phyloP scores from a whole-genome alignment of 2,888 invertebrate genomes.

The Macaria liturata region DNA sequence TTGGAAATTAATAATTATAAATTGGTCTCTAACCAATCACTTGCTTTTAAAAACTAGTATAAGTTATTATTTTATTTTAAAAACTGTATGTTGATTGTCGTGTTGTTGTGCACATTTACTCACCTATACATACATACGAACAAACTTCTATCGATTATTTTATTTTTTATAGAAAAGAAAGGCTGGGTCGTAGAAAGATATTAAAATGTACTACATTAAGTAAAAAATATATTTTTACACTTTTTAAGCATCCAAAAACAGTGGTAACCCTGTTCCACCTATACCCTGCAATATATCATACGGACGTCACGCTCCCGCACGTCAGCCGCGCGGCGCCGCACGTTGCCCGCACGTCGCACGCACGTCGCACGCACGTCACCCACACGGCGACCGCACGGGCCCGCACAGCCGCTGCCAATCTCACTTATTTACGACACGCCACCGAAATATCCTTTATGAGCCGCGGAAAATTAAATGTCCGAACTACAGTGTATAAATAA shows the following conservation, averaged over 20 bases:
- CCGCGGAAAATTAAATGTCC: constrained; percentile 33
- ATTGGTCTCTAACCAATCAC: no score
- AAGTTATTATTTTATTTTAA: no score
- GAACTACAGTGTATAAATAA: constrained; percentile 26
- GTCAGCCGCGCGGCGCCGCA: constrained; percentile 11
- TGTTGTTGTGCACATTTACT: no score
- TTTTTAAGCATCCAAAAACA: neutral
- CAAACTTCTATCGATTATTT: no score
- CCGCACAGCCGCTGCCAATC: constrained; percentile 26
- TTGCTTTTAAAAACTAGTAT: no score
- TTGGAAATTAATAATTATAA: no score
- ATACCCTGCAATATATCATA: constrained; percentile 24
- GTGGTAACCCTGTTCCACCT: constrained; percentile 22
- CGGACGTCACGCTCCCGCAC: constrained; percentile 17
- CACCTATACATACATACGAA: no score
- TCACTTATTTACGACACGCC: constrained; percentile 32
- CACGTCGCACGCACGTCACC: constrained; percentile 18
- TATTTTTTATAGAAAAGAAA: no score
- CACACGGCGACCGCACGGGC: constrained; percentile 12
- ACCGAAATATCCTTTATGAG: constrained; percentile 34
- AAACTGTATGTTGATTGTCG: no score
- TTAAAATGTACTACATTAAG: no score
- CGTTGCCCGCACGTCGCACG: constrained; percentile 22
- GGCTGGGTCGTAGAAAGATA: no score
- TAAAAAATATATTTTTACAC: no score